Evolutionary conservation across 2,113 vertebrate species (phyloP), one percentile per base, ranked within the genome.

Genomic region (Donacobius atricapilla): DNA sequence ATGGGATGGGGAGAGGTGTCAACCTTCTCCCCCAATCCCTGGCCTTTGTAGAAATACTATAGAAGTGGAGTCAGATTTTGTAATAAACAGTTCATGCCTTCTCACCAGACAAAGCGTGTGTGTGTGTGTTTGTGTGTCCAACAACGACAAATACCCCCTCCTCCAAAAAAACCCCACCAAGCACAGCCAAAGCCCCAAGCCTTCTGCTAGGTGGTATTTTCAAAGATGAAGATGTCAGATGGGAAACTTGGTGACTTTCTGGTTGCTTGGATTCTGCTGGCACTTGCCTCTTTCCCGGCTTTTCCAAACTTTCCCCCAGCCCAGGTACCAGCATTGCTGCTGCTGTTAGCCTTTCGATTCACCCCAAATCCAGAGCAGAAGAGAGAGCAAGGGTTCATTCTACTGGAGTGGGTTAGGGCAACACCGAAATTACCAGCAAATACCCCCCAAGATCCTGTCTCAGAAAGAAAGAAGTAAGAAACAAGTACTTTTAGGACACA

Each of bases 341-440:
- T 7, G 9, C 65, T 45, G 10, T 11, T 7, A 39, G 21, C 20
- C 16, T 57, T 37, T n/a, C 0, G 0, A 22, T 56, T 40, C 33
- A 54, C 18, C 6, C 10, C 4, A 8, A n/a, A 27, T 51, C n/a
- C 68, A 44, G 47, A 64, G 56, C 51, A 54, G 40, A 76, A 47
- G 40, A 39, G 27, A 48, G 1, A 6, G 58, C 71, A 89, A 64
- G 5, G 9, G 33, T 44, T 72, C 50, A n/a, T 28, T 47, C 50
- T 25, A 19, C 0, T 0, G 35, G 14, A 90, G 9, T 0, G 0
- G 23, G 4, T 35, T 69, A 58, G 10, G 22, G 20, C n/a, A 82
- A 77, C 3, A 4, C 35, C 60, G 58, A 92, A 91, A 70, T 18
- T 40, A 90, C 61, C 23, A 87, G 35, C 47, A 79, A 54, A 90